A percentile compares a stretch with the other conserved stretches of the same genome.
These are phyloP conservation scores for Pseudopodoces humilis DNA, from an alignment of 2,113 vertebrate genomes.

Conservation along the genomic window DNA sequence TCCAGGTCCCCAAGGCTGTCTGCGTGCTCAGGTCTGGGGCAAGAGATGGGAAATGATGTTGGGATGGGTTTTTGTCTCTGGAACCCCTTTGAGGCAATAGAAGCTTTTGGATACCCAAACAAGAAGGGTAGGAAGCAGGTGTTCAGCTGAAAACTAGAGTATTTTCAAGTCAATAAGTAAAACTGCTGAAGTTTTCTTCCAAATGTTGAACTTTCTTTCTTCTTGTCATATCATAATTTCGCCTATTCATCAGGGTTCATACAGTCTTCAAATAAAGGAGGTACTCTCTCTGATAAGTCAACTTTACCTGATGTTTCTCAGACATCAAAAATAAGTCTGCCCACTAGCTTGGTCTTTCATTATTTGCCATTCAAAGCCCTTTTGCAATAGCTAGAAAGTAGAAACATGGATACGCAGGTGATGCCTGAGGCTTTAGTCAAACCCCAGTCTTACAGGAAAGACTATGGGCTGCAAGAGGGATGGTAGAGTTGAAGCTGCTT, in stretches of 20 bases:
- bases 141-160: background rate
- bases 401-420: background rate
- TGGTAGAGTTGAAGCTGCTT: background rate
- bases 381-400: background rate
- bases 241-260: background rate
- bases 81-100: too few species aligned
- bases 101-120: too few species aligned
- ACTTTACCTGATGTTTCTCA: background rate
- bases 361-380: background rate
- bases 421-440: background rate
- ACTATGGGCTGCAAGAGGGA: background rate
- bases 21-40: too few species aligned
- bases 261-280: background rate
- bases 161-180: background rate
- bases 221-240: background rate
- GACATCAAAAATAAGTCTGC: background rate
- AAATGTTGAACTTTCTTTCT: background rate
- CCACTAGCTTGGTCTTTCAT: background rate
- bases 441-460: background rate
- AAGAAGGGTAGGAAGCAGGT: background rate
- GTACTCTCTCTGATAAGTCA: background rate
- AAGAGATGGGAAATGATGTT: too few species aligned
- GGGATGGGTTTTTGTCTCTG: too few species aligned
- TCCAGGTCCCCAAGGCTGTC: too few species aligned
- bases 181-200: background rate